Conservation (phyloP, 2,797 vertebrate species). For the Nyctibius grandis region DNA sequence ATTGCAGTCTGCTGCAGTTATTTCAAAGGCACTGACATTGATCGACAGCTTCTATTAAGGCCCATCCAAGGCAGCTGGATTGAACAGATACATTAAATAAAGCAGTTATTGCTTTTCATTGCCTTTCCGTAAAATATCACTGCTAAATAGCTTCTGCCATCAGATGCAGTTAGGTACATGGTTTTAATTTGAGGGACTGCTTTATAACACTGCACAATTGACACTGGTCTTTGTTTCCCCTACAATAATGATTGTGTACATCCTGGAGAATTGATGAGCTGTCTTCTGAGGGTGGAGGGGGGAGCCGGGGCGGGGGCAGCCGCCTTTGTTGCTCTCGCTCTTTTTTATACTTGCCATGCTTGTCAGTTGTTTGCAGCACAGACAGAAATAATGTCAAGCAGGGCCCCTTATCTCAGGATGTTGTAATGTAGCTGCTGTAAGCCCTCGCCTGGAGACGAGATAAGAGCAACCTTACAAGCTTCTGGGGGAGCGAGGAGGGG, state of each 20-base stretch:
- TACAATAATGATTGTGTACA: conserved; percentile 90
- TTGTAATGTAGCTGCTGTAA: conserved; percentile 81
- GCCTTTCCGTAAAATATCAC: conserved; percentile 91
- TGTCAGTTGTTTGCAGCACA: conserved; percentile 80
- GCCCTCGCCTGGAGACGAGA: conserved; percentile 82
- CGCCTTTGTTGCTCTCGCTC: conserved; percentile 78
- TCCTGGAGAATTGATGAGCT: conserved; percentile 92
- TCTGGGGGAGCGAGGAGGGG: conserved; percentile 21
- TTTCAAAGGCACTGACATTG: conserved; percentile 89
- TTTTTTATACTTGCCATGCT: conserved; percentile 80
- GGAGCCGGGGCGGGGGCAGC: neutral
- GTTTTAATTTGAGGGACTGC: conserved; percentile 98
- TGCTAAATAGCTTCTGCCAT: conserved; percentile 92
- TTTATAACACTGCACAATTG: conserved; percentile 87
- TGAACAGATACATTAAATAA: conserved; percentile 97
- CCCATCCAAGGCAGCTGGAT: conserved; percentile 89
- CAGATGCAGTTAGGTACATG: conserved; percentile 93
- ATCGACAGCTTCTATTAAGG: conserved; percentile 98
- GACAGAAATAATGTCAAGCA: conserved; percentile 84
- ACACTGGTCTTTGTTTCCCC: conserved; percentile 89
- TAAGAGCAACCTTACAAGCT: conserved; percentile 82
- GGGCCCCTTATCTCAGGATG: conserved; percentile 86
- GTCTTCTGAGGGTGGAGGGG: conserved; percentile 73
- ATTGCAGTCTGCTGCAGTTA: conserved; percentile 90
- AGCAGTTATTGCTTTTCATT: conserved; percentile 98